These are phyloP conservation scores for Furnarius figulus DNA, from an alignment of 2,113 vertebrate genomes.

Conservation along the genomic window DNA sequence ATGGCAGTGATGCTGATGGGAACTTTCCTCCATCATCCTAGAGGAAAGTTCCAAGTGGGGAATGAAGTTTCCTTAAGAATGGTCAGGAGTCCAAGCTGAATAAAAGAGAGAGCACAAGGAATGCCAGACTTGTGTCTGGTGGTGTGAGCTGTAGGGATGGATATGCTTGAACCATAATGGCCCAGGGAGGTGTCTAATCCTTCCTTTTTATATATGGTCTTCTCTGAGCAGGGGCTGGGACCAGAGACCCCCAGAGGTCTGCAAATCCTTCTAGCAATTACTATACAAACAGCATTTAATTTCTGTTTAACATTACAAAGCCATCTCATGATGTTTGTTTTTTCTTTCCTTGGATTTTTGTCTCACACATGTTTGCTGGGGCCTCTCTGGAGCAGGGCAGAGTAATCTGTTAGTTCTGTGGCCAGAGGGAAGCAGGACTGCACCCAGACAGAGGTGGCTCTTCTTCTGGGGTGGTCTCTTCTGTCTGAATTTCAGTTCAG, in stretches of 20 bases:
- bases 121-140: neutral
- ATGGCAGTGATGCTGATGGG: neutral
- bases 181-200: neutral
- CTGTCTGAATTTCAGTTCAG: conserved; percentile 77
- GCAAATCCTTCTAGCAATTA: neutral
- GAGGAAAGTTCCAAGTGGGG: neutral
- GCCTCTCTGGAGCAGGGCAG: neutral
- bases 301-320: neutral
- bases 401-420: neutral
- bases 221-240: neutral
- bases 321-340: rapidly evolving
- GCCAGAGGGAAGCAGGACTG: neutral
- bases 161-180: neutral
- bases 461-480: conserved; percentile 45
- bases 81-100: neutral
- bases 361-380: neutral
- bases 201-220: neutral
- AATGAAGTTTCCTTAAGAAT: neutral
- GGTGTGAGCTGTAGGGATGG: rapidly evolving
- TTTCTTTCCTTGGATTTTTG: neutral
- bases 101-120: neutral
- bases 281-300: neutral
- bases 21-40: neutral
- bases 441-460: neutral
- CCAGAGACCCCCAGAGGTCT: neutral